A percentile compares a stretch with the other conserved stretches of the same genome.
These are phyloP conservation scores for Melanogrammus aeglefinus DNA, from an alignment of 2,797 vertebrate species.

Conservation along the genomic window DNA sequence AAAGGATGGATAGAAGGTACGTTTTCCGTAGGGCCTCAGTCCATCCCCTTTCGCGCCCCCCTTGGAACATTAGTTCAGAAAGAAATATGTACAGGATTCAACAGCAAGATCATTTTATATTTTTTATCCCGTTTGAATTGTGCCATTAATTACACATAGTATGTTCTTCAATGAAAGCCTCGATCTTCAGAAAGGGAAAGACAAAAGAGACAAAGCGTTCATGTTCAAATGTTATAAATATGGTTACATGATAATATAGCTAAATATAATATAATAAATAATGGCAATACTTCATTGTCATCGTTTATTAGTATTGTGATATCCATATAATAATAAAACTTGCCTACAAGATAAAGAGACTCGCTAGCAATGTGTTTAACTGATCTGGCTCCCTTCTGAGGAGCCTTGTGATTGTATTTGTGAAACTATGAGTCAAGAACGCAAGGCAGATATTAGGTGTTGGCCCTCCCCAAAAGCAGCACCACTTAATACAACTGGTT, in stretches of 20 bases:
- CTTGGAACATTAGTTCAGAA: too few species aligned
- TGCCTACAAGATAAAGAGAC: background rate
- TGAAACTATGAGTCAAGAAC: background rate
- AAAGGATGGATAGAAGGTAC: slow-evolving; percentile 32
- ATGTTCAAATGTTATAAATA: background rate
- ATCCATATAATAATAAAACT: background rate
- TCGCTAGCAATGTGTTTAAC: background rate
- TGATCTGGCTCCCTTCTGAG: background rate
- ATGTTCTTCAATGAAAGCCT: too few species aligned
- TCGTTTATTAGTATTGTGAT: background rate
- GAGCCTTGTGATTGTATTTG: background rate
- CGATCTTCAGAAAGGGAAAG: too few species aligned
- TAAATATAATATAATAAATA: too few species aligned
- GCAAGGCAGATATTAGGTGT: background rate
- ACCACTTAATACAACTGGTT: background rate
- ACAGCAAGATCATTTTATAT: too few species aligned
- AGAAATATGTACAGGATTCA: too few species aligned
- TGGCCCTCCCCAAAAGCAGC: background rate
- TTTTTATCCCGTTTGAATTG: too few species aligned
- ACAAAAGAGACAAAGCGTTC: too few species aligned
- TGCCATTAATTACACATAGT: too few species aligned
- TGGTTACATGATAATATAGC: background rate
- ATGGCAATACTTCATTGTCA: background rate
- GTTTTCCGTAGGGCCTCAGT: background rate
- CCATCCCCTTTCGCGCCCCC: background rate